A percentile compares a stretch with the other conserved stretches of the same genome.
Evolutionary conservation across 2,113 vertebrate species (phyloP).

Genomic region (Casuarius casuarius): DNA sequence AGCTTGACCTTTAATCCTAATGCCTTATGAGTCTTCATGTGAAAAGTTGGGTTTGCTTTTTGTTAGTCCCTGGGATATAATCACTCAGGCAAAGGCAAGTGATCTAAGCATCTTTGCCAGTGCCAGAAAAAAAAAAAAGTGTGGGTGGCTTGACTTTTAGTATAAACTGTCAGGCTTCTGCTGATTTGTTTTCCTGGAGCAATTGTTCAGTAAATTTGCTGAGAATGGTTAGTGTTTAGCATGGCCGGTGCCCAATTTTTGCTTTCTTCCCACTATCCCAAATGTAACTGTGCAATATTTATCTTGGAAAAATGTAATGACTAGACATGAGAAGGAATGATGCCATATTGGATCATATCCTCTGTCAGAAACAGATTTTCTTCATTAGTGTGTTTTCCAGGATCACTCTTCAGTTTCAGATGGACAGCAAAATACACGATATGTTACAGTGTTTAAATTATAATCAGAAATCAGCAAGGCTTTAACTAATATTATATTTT

Average conservation of each 20-base stretch:
- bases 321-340: not conserved
- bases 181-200: not conserved
- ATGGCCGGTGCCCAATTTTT: not conserved
- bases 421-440: not conserved
- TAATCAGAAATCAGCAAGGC: not conserved
- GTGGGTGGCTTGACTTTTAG: not conserved
- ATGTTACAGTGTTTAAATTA: not conserved
- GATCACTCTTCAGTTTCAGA: not conserved
- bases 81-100: not conserved
- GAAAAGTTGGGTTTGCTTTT: not conserved
- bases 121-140: not conserved
- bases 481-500: not conserved
- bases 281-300: not conserved
- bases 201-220: not conserved
- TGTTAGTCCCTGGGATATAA: not conserved
- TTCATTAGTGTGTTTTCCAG: not conserved
- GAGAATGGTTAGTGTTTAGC: not conserved
- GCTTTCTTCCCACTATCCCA: not conserved
- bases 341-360: not conserved
- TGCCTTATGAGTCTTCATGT: not conserved
- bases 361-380: not conserved
- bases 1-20: not conserved
- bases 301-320: not conserved
- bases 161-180: not conserved
- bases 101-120: not conserved